A percentile compares a stretch with the other conserved stretches of the same genome.
Evolutionary conservation across 2,113 vertebrate genomes (phyloP).

Genomic region (Peucedramus taeniatus): DNA sequence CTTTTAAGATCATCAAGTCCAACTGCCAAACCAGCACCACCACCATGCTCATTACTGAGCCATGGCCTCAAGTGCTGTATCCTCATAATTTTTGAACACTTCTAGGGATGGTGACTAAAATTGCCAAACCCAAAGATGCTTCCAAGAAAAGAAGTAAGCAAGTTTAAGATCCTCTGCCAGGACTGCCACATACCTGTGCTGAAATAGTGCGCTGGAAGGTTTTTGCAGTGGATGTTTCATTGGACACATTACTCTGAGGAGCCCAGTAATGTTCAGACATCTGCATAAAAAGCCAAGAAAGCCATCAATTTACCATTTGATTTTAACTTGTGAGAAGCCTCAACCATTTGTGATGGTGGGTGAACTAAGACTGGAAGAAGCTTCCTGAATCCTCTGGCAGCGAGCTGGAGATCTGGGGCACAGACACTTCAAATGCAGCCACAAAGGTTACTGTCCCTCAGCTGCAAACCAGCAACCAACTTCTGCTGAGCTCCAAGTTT

Average conservation of each 20-base stretch:
- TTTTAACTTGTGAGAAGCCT: not conserved
- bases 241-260: conserved; percentile 96
- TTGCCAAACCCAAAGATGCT: not conserved
- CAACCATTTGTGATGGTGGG: not conserved
- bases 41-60: not conserved
- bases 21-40: not conserved
- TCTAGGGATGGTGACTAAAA: not conserved
- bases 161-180: not conserved
- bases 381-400: not conserved
- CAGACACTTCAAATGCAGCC: not conserved
- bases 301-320: not conserved
- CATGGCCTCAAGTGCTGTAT: not conserved
- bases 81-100: not conserved
- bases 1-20: not conserved
- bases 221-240: conserved; percentile 98
- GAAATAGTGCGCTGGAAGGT: conserved; percentile 99
- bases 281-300: conserved; percentile 68
- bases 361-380: not conserved
- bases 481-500: not conserved
- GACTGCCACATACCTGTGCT: conserved; percentile 83
- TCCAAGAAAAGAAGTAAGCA: not conserved
- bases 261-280: conserved; percentile 99
- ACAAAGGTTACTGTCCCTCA: not conserved
- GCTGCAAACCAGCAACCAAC: not conserved
- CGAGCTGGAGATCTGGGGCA: not conserved